Percentiles rank a stretch among this genome's conserved stretches.
Evolutionary conservation across 2,797 vertebrate species (phyloP).

Genomic region (Arremon brunneinucha): DNA sequence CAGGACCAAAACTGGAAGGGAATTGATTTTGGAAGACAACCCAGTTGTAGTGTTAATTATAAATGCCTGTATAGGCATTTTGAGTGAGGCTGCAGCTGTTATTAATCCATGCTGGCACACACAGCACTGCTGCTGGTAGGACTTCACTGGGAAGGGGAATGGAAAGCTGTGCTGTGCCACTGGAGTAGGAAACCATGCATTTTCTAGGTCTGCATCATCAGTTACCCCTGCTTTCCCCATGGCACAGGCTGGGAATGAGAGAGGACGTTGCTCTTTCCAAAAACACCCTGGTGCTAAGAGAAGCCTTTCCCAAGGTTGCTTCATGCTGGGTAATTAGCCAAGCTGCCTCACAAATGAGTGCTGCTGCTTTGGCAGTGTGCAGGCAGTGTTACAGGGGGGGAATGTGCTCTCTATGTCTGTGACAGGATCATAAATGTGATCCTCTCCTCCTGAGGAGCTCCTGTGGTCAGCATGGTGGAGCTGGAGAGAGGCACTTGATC

Average conservation of each 20-base stretch:
- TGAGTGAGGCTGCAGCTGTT: not conserved
- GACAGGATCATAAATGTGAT: not conserved
- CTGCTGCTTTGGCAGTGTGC: not conserved
- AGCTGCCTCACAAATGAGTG: not conserved
- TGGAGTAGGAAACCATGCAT: not conserved
- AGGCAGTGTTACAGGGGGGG: not conserved
- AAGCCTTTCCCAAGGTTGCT: not conserved
- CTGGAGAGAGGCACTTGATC: not conserved
- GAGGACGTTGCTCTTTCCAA: accelerated
- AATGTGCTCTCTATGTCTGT: not conserved
- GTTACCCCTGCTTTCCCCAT: not conserved
- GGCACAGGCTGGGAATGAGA: not conserved
- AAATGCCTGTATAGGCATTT: constrained; percentile 10
- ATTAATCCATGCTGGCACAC: not conserved
- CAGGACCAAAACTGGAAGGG: not conserved
- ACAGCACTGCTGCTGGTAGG: not conserved
- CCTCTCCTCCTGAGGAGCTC: not conserved
- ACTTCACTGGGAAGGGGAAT: not conserved
- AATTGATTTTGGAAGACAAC: constrained; percentile 50
- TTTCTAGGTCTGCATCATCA: not conserved
- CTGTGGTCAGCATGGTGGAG: not conserved
- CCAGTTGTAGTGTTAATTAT: constrained; percentile 31
- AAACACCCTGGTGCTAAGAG: not conserved
- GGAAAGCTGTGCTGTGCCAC: not conserved
- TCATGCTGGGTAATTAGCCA: not conserved